A percentile compares a stretch with the other conserved stretches of the same genome.
These are phyloP conservation scores for Emys orbicularis DNA, from an alignment of 2,797 vertebrate genomes.

Conservation along the genomic window DNA sequence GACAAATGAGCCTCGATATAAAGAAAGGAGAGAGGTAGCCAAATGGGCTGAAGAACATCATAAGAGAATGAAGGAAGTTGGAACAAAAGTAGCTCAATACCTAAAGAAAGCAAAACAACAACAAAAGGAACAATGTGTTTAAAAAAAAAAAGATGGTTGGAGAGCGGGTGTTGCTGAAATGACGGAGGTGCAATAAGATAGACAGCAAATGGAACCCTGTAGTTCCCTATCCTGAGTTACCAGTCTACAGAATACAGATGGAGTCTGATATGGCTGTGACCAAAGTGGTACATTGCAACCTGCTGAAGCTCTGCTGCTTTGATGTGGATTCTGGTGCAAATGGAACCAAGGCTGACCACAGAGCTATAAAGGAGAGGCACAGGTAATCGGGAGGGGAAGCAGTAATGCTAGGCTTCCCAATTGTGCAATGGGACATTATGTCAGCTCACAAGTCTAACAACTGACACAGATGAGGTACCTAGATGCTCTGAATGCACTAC, in stretches of 20 bases:
- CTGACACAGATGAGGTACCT: background rate
- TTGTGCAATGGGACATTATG: no score
- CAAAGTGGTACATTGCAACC: background rate
- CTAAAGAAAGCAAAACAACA: background rate
- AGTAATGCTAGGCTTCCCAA: background rate
- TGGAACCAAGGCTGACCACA: background rate
- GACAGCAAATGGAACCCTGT: background rate
- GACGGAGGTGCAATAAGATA: background rate
- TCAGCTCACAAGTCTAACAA: background rate
- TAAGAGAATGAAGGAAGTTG: background rate
- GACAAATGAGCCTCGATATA: background rate
- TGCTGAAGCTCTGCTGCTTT: background rate
- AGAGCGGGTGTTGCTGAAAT: background rate
- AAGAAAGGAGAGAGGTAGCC: background rate
- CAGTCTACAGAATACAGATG: background rate
- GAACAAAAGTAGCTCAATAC: background rate
- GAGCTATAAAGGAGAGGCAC: background rate
- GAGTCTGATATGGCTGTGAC: background rate
- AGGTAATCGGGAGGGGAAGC: background rate
- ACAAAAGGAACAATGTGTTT: background rate
- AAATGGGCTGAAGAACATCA: background rate
- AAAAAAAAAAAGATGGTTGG: background rate
- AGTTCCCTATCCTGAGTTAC: background rate
- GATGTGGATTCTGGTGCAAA: background rate
- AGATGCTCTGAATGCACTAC: background rate